Percentiles rank a stretch among this genome's conserved stretches.
phyloP scores from a whole-genome alignment of 2,113 vertebrate genomes.

The Cricetomys ansorgei region DNA sequence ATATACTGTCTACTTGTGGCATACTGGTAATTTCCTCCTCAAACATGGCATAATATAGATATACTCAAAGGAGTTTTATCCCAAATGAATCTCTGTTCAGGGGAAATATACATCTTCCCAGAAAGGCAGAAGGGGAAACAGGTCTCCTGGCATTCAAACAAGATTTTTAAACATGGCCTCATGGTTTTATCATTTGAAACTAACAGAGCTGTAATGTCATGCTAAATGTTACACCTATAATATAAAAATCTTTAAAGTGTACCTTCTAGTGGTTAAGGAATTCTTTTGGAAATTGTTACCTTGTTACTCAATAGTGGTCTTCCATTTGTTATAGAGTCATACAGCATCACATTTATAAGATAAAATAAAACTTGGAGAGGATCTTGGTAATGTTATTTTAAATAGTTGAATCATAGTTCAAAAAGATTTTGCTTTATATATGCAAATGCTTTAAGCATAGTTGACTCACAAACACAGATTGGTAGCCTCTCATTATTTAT shows the following conservation, averaged over 20 bases:
- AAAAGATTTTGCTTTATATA: neutral
- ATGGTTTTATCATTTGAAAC: neutral
- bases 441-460: neutral
- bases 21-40: slow-evolving; percentile 45
- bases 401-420: neutral
- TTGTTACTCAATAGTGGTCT: neutral
- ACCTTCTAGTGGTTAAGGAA: neutral
- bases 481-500: neutral
- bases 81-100: neutral
- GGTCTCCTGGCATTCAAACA: neutral
- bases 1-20: neutral
- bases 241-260: neutral
- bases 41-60: neutral
- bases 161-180: neutral
- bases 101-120: neutral
- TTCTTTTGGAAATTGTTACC: neutral
- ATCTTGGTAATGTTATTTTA: neutral
- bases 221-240: neutral
- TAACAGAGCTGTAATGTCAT: neutral
- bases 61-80: slow-evolving; percentile 3
- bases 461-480: neutral
- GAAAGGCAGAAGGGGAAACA: neutral
- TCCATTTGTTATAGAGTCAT: neutral
- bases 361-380: slow-evolving; percentile 31
- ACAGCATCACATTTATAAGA: neutral